Conservation (phyloP, 2,113 vertebrate species). For the Andinoacara biseriatus region DNA sequence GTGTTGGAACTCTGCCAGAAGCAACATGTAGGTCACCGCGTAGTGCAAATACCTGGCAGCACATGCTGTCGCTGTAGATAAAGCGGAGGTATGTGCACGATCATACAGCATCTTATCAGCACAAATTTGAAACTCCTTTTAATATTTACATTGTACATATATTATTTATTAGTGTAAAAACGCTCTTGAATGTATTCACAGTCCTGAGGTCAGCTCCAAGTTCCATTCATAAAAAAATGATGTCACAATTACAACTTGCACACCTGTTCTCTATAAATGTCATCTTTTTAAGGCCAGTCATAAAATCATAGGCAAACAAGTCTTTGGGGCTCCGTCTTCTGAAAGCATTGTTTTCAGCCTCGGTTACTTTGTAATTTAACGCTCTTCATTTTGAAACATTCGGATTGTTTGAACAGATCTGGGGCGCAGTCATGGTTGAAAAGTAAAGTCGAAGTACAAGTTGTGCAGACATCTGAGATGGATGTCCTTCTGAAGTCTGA, state of each 20-base stretch:
- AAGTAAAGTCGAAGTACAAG: too few relatives aligned
- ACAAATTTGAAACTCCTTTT: not conserved
- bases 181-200: not conserved
- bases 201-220: not conserved
- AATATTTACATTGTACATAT: not conserved
- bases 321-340: rapidly evolving
- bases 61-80: not conserved
- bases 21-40: not conserved
- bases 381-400: too few relatives aligned
- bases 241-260: not conserved
- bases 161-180: not conserved
- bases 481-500: not conserved
- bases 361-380: too few relatives aligned
- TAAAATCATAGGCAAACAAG: not conserved
- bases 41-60: not conserved
- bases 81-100: not conserved
- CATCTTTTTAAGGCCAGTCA: not conserved
- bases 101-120: not conserved
- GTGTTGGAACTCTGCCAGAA: not conserved
- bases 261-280: not conserved
- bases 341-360: not conserved
- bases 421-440: too few relatives aligned
- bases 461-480: too few relatives aligned
- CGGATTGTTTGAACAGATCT: too few relatives aligned
- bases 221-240: not conserved